Percentiles rank a stretch among this genome's conserved stretches.
phyloP scores from a whole-genome alignment of 2,888 invertebrate genomes.

The Acrobasis consociella region DNA sequence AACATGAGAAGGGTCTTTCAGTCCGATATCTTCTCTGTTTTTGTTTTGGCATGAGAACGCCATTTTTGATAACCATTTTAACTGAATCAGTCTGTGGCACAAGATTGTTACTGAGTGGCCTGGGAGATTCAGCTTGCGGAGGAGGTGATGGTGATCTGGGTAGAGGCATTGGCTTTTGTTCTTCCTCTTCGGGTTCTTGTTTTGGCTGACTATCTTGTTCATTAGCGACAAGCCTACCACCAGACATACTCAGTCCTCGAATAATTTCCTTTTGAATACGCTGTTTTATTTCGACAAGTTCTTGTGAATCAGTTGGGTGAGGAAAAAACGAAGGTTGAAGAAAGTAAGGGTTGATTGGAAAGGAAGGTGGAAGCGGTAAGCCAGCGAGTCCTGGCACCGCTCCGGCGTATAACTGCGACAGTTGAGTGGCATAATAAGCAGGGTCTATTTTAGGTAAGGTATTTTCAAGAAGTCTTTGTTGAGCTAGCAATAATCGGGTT shows the following conservation, averaged over 20 bases:
- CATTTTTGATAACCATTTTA: conserved; percentile 95
- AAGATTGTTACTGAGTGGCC: conserved; percentile 70
- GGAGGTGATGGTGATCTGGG: conserved; percentile 69
- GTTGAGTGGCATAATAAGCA: conserved; percentile 84
- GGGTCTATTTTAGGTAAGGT: conserved; percentile 84
- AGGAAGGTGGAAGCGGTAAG: conserved; percentile 81
- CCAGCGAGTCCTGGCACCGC: conserved; percentile 80
- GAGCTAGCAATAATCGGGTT: conserved; percentile 84
- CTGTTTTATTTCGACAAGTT: conserved; percentile 86
- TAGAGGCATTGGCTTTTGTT: conserved; percentile 74
- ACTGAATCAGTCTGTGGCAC: conserved; percentile 84
- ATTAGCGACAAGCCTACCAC: conserved; percentile 83
- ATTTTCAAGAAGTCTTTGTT: conserved; percentile 85
- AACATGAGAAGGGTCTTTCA: conserved; percentile 94
- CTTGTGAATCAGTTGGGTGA: conserved; percentile 81
- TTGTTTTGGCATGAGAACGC: conserved; percentile 94
- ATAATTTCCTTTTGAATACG: conserved; percentile 85
- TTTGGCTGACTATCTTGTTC: conserved; percentile 65
- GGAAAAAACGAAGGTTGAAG: conserved; percentile 82
- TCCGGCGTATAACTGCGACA: conserved; percentile 84
- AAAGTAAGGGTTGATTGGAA: conserved; percentile 85
- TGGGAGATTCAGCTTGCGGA: conserved; percentile 73
- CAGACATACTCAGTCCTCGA: conserved; percentile 86
- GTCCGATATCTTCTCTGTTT: conserved; percentile 95
- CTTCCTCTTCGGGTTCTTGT: conserved; percentile 80